phyloP scores from a whole-genome alignment of 2,797 vertebrate genomes.

The Numenius phaeopus region DNA sequence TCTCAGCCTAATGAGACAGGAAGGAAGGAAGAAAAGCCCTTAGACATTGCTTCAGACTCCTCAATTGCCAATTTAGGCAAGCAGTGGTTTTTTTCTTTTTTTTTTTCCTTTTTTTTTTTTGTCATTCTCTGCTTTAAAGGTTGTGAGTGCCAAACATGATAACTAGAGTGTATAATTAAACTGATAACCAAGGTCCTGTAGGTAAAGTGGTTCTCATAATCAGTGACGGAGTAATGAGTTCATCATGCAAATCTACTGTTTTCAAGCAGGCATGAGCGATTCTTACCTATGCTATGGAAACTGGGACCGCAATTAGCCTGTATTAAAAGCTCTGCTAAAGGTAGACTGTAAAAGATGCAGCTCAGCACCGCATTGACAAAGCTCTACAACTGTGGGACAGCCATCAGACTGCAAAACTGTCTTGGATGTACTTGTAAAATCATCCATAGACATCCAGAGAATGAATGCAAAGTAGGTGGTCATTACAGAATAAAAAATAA shows the following conservation, averaged over 20 bases:
- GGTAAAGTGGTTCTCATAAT: not conserved
- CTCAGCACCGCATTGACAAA: not conserved
- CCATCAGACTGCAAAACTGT: not conserved
- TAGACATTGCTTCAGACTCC: not conserved
- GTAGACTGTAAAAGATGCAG: not conserved
- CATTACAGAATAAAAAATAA: not conserved
- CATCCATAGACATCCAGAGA: not conserved
- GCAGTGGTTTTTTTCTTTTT: rapidly evolving
- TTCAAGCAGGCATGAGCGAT: not conserved
- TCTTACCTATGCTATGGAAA: not conserved
- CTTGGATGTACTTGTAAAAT: not conserved
- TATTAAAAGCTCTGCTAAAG: not conserved
- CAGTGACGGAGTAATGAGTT: not conserved
- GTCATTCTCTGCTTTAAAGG: not conserved
- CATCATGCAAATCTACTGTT: not conserved
- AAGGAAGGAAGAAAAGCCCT: not conserved
- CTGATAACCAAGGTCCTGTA: not conserved
- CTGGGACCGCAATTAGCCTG: not conserved
- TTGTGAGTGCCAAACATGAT: not conserved
- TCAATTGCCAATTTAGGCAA: not conserved
- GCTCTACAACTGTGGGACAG: not conserved
- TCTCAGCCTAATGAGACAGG: not conserved
- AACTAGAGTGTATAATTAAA: not conserved
- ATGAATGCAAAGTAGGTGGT: not conserved
- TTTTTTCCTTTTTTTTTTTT: rapidly evolving